Conservation (phyloP, 2,888 invertebrate species). For the Ganaspis brasiliensis region DNA sequence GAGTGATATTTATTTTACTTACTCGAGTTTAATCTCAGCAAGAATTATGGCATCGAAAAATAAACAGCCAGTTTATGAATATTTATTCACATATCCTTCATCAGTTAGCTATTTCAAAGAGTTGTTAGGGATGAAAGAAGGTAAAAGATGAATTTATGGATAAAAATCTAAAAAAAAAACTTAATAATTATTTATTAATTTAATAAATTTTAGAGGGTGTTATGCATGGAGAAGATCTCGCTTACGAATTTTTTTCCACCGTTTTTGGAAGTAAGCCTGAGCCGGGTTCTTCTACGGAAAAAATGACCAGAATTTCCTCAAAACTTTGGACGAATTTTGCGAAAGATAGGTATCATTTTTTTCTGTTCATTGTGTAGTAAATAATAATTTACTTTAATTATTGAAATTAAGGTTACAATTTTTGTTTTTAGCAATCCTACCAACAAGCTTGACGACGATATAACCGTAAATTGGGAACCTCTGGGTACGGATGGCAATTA, state of each 20-base stretch:
- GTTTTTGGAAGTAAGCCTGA: conserved; percentile 75
- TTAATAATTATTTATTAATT: conserved; percentile 37
- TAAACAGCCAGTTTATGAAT: conserved; percentile 72
- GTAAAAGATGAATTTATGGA: conserved; percentile 58
- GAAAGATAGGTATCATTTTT: conserved; percentile 78
- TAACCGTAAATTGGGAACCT: conserved; percentile 78
- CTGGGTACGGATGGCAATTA: conserved; percentile 75
- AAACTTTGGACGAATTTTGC: conserved; percentile 82
- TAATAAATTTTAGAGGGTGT: conserved; percentile 74
- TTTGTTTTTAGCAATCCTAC: conserved; percentile 77
- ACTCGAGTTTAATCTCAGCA: conserved; percentile 60
- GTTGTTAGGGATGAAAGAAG: conserved; percentile 63
- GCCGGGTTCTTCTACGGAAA: conserved; percentile 72
- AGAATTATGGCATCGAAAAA: conserved; percentile 65
- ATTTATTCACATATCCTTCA: conserved; percentile 67
- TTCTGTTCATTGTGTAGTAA: not conserved
- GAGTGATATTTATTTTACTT: conserved; percentile 65
- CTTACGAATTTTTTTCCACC: conserved; percentile 80
- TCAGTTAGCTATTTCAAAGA: conserved; percentile 71
- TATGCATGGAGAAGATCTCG: conserved; percentile 81
- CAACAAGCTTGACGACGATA: conserved; percentile 73
- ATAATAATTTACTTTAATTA: no score
- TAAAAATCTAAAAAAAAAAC: no score
- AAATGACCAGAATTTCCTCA: conserved; percentile 77
- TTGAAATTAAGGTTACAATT: not conserved